phyloP scores from a whole-genome alignment of 2,888 invertebrate genomes.

The Fabriciana adippe region DNA sequence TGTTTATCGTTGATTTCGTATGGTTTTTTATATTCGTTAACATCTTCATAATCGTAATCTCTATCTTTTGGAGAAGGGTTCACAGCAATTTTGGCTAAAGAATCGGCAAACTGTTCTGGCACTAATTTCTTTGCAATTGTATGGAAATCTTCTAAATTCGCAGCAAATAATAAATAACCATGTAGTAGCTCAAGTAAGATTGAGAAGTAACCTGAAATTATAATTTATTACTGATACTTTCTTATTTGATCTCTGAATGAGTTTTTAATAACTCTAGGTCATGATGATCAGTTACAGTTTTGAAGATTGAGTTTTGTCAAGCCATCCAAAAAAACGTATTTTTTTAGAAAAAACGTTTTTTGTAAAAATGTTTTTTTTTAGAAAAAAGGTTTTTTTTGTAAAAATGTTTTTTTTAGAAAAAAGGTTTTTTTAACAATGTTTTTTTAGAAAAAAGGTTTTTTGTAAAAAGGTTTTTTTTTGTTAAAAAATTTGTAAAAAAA shows the following conservation, averaged over 20 bases:
- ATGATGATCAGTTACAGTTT: no score
- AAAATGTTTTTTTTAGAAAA: no score
- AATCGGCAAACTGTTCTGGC: constrained; percentile 19
- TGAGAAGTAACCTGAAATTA: constrained; percentile 31
- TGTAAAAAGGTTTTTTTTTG: no score
- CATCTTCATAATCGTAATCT: constrained; percentile 16
- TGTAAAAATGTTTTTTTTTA: no score
- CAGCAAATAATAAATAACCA: constrained; percentile 34
- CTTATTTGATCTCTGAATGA: not conserved
- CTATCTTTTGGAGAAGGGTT: constrained; percentile 5
- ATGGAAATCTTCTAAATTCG: constrained; percentile 35
- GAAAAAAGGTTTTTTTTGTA: no score
- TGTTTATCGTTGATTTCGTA: not conserved
- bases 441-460: no score
- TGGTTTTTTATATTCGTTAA: constrained; percentile 10
- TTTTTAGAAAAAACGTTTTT: not conserved
- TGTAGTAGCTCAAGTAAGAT: constrained; percentile 24
- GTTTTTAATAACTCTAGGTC: no score
- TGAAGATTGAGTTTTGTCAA: not conserved
- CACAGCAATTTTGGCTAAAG: constrained; percentile 10
- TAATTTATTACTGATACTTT: not conserved
- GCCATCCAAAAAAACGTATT: not conserved
- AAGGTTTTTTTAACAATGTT: no score
- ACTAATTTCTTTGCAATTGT: constrained; percentile 29
- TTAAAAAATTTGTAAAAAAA: no score